Conservation (phyloP, 1,140 invertebrate genomes). For the Centruroides sculpturatus region DNA sequence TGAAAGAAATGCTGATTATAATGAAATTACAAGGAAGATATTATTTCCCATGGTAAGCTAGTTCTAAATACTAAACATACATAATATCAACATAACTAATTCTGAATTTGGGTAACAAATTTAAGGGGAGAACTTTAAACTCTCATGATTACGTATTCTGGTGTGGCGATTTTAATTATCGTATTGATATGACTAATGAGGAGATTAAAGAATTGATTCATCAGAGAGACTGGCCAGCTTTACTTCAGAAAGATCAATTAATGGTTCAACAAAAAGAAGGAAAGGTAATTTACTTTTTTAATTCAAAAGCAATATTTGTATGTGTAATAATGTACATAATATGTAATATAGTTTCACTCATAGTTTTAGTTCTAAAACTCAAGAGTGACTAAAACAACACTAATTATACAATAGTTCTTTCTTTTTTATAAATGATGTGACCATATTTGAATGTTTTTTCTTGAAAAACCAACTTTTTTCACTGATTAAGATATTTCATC, state of each 20-base stretch:
- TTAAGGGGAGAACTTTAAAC: slow-evolving; percentile 59
- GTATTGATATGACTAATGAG: slow-evolving; percentile 89
- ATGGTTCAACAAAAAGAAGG: slow-evolving; percentile 36
- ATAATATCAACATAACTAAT: too few relatives aligned
- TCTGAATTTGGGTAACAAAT: too few relatives aligned
- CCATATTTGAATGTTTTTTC: too few relatives aligned
- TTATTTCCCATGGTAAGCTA: slow-evolving; percentile 70
- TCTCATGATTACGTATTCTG: slow-evolving; percentile 98
- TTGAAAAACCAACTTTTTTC: too few relatives aligned
- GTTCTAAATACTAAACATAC: not conserved
- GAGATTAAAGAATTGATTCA: slow-evolving; percentile 76
- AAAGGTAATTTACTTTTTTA: slow-evolving; percentile 24
- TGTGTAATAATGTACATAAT: too few relatives aligned
- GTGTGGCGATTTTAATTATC: slow-evolving; percentile 99
- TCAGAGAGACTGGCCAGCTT: slow-evolving; percentile 55
- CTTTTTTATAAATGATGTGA: too few relatives aligned
- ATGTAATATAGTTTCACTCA: too few relatives aligned
- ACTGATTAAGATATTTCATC: too few relatives aligned
- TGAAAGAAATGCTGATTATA: slow-evolving; percentile 91
- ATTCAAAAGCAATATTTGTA: slow-evolving; percentile 1
- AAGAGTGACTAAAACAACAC: too few relatives aligned
- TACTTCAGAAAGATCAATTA: slow-evolving; percentile 82
- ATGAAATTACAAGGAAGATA: slow-evolving; percentile 85
- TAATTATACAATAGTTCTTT: too few relatives aligned
- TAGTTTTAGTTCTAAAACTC: too few relatives aligned